Base-by-base conservation (phyloP, 2,888 invertebrate species). In the Athetis lepigone region DNA sequence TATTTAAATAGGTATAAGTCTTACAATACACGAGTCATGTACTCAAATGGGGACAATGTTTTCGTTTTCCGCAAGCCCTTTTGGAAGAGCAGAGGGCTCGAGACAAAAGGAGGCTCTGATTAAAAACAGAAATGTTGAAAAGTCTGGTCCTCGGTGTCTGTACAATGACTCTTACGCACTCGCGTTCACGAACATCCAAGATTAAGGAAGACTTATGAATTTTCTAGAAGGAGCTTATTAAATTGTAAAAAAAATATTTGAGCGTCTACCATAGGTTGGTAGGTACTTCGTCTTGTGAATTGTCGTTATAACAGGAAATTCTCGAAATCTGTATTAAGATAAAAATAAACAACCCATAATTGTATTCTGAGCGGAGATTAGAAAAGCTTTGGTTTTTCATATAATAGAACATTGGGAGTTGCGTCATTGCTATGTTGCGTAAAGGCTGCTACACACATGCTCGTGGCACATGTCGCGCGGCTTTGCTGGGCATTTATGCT, bases 21-120 rank as follows among this genome's bases (percentile, higher is more conserved):
- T 36, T 29, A 43, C 13, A 8, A 11, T 25, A 43, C 18, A 40
- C 27, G 42, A 49, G 11, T 0, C 19, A n/a, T 11, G 37, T 39
- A 47, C 6, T 6, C 16, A 27, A 18, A 37, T 37, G 9, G 27
- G 29, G 16, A 45, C 21, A 40, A 69, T 51, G 49, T 69, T 75
- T 75, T 58, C 37, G 37, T 40, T 50, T 39, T 13, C 29, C 27
- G 39, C 45, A 39, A 57, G 56, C 50, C 49, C 45, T 72, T 74
- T 74, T 50, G 46, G 16, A 11, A 49, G 21, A 70, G 59, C 55
- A 56, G 47, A 56, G 43, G 51, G 18, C 39, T 66, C 19, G 45
- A 58, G 51, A 79, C 72, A 76, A 76, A 78, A 62, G 68, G 46
- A 39, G 27, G 29, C 46, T 57, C 47, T 79, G 79, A 78, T 78